Base-by-base conservation (phyloP, 30 jellyfish, hydroid and myxozoan species). In the Cassiopea xamachana region DNA sequence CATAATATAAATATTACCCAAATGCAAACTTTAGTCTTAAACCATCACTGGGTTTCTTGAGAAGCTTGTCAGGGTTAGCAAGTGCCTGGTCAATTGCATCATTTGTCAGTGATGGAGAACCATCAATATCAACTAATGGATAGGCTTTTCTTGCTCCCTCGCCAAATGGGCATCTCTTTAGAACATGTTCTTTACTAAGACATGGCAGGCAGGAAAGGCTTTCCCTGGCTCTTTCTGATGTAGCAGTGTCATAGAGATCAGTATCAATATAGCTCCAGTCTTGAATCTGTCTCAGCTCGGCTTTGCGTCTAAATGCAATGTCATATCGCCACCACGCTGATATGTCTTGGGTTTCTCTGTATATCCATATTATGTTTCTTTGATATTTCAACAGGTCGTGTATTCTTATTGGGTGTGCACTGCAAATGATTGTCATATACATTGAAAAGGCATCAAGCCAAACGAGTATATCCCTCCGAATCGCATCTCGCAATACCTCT, bases 281-380 rank as follows among this genome's bases (percentile, higher is more conserved):
- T 39, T 90, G 92, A 27, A 90, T 76, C 81, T 90, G 89, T 46
- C 89, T 69, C 16, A 90, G 76, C n/a, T 97, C 89, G 7, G 98
- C 98, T 79, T 91, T 91, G 46, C 98, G 93, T 73, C 98, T 87
- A 44, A 91, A 94, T 15, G 98, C 98, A 27, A 85, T 87, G 72
- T 94, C 98, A 75, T 94, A 94, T 46, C 98, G 75, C 98, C 98
- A 94, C 98, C 98, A 94, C 1, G 98, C 94, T 17, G 97, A 43
- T 1, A 91, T 44, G 67, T 94, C 98, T 47, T 87, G 90, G 9
- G 98, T 78, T 82, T 94, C 98, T 83, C 93, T 82, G 75, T 94
- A 94, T 8, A 94, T 91, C 98, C 98, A 94, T 1, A 94, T 70
- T 7, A 94, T 91, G 18, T 91, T 82, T 69, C 98, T 69, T 48